A percentile compares a stretch with the other conserved stretches of the same genome.
Evolutionary conservation across 2,113 vertebrate species (phyloP).

Genomic region (Sinocyclocheilus grahami): DNA sequence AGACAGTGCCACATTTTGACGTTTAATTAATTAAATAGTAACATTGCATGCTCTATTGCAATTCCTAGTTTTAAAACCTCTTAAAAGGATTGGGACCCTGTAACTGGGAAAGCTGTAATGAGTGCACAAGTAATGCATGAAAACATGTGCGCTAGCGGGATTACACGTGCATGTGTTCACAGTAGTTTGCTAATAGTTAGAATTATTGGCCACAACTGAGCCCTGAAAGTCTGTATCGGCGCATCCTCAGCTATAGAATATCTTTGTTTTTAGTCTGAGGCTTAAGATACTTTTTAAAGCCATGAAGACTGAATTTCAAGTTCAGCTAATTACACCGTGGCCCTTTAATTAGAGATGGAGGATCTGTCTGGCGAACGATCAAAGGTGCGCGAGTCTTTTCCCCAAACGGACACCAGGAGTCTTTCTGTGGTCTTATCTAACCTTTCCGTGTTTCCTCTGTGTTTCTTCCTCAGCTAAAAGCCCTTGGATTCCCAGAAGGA

Average conservation of each 20-base stretch:
- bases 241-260: background rate
- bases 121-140: no score
- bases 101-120: no score
- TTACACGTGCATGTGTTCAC: no score
- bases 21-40: no score
- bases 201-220: background rate
- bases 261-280: background rate
- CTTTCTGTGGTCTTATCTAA: background rate
- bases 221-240: background rate
- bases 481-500: slow-evolving; percentile 96
- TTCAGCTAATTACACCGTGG: background rate
- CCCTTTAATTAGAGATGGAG: background rate
- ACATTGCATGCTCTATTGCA: no score
- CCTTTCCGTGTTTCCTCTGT: slow-evolving; percentile 46
- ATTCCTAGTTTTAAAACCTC: no score
- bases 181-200: no score
- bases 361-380: slow-evolving; percentile 22
- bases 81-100: no score
- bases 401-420: background rate
- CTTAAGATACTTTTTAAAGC: background rate
- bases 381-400: background rate
- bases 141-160: no score
- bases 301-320: background rate
- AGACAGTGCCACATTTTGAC: no score
- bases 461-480: slow-evolving; percentile 85